phyloP scores from a whole-genome alignment of 2,113 vertebrate genomes.

The Nyctereutes procyonoides region DNA sequence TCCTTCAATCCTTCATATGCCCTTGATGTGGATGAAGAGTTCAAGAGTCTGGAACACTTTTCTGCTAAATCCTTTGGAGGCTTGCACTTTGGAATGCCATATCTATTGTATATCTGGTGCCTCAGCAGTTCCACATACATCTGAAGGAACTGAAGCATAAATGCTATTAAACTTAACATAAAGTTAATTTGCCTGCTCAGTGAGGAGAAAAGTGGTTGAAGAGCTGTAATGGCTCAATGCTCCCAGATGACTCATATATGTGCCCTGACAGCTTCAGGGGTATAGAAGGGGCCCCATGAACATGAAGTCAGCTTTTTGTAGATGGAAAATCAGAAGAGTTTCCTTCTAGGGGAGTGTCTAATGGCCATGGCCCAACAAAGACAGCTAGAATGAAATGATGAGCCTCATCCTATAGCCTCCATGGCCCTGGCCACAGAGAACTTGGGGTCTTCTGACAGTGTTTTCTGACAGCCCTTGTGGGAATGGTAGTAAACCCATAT shows the following conservation, averaged over 20 bases:
- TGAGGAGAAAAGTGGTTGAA: neutral
- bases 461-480: neutral
- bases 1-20: neutral
- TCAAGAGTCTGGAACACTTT: neutral
- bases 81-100: fast-evolving
- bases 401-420: neutral
- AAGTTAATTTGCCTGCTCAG: conserved; percentile 17
- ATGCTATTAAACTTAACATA: neutral
- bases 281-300: neutral
- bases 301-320: neutral
- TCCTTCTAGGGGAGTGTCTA: neutral
- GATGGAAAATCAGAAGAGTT: neutral
- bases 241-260: neutral
- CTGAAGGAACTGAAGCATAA: neutral
- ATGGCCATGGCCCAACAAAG: neutral
- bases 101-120: neutral
- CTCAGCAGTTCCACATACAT: neutral
- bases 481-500: neutral
- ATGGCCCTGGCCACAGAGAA: neutral
- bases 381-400: neutral
- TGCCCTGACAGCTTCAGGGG: neutral
- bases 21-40: neutral
- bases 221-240: neutral
- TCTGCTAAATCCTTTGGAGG: neutral
- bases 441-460: neutral